phyloP scores from a whole-genome alignment of 1,140 invertebrate genomes.

The Heliconius congener region DNA sequence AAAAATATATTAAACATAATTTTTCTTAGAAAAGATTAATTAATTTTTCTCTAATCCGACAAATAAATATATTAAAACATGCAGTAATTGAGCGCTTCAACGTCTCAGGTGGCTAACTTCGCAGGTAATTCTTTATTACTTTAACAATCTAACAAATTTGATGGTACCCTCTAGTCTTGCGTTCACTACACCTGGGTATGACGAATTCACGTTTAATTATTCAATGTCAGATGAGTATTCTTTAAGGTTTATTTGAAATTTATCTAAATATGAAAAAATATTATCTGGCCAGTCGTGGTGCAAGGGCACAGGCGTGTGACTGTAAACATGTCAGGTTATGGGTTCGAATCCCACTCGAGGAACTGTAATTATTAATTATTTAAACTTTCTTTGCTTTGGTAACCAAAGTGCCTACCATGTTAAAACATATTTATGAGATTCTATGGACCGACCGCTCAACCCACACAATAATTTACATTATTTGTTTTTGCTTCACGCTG shows the following conservation, averaged over 20 bases:
- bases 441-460: too few species aligned
- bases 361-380: too few species aligned
- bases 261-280: not conserved
- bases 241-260: not conserved
- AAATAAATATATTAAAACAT: constrained; percentile 1
- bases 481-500: too few species aligned
- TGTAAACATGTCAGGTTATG: too few species aligned
- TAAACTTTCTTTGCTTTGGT: too few species aligned
- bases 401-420: too few species aligned
- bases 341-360: too few species aligned
- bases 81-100: constrained; percentile 13
- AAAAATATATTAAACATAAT: too few species aligned
- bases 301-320: too few species aligned
- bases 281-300: not conserved
- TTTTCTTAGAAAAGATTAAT: too few species aligned
- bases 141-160: constrained; percentile 35
- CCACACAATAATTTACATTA: too few species aligned
- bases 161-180: constrained; percentile 24
- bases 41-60: not conserved
- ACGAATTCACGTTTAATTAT: constrained; percentile 12
- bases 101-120: constrained; percentile 36
- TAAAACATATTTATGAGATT: too few species aligned
- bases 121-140: constrained; percentile 34
- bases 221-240: not conserved
- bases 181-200: constrained; percentile 27